These are phyloP conservation scores for Mustelus asterias DNA, from an alignment of 2,113 vertebrate genomes.

Conservation along the genomic window DNA sequence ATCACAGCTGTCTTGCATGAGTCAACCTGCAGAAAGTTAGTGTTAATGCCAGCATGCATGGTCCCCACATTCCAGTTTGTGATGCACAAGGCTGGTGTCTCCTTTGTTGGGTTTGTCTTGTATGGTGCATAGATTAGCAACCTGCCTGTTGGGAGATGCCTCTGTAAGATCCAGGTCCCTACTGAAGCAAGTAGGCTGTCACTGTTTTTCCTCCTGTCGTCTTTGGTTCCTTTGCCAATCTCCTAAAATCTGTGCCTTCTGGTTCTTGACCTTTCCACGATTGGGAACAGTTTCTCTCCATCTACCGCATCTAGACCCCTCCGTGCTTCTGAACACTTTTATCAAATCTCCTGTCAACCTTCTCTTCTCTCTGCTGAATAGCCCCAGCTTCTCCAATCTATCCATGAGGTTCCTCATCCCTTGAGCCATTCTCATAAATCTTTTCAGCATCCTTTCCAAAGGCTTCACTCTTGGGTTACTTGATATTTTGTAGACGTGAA, in stretches of 20 bases:
- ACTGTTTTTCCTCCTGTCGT: not conserved
- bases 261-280: not conserved
- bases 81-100: too few relatives aligned
- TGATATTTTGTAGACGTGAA: not conserved
- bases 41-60: too few relatives aligned
- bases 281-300: not conserved
- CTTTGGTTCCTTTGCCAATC: not conserved
- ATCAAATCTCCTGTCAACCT: not conserved
- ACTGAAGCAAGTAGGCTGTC: too few relatives aligned
- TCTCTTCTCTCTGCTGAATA: not conserved
- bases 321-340: not conserved
- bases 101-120: too few relatives aligned
- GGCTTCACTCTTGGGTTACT: not conserved
- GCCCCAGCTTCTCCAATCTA: not conserved
- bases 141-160: too few relatives aligned
- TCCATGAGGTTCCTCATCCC: not conserved
- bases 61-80: too few relatives aligned
- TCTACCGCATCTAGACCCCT: not conserved
- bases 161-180: too few relatives aligned
- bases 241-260: not conserved
- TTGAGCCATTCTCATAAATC: not conserved
- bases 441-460: not conserved
- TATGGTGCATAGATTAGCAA: too few relatives aligned
- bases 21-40: too few relatives aligned
- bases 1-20: too few relatives aligned